Base-by-base conservation (phyloP, 2,113 vertebrate genomes). In the Pelvicachromis taeniatus region DNA sequence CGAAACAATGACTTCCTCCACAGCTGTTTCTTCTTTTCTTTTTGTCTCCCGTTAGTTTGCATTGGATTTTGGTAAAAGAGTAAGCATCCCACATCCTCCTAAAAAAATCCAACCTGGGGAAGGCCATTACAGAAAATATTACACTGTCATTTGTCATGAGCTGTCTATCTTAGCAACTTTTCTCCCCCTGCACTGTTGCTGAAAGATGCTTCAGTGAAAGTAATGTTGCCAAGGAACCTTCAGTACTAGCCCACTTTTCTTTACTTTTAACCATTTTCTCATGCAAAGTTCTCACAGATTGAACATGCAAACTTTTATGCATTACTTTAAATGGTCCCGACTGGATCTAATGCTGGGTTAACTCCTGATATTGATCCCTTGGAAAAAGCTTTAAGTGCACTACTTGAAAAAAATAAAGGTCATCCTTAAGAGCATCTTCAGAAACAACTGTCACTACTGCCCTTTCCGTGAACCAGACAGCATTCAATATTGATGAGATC, bases 401-500 rank as follows among this genome's bases (percentile, higher is more conserved):
- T 73, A 56, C 59, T 82, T 88, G 63, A 83, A 86, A 65, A 50
- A 56, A 42, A 40, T 85, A 56, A 73, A 79, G 21, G 29, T 85
- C 56, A 80, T 89, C 68, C 80, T 81, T 80, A 70, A 89, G 85
- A 90, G 77, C 84, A 81, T 82, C 84, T 65, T 55, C 5, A n/a
- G 77, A 86, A 87, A 92, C 87, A 92, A 89, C 88, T 92, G 85
- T 90, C 93, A 89, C 80, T 50, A 23, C 77, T 95, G 85, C 84
- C 92, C 93, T 93, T 83, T 79, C 13, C 0, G 17, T 95, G 95
- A 95, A 95, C 94, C 82, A 42, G 0, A 2, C 16, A 1, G 1
- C 17, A 16, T 93, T 90, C 82, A 95, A 91, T 93, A 94, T 95
- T 94, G 83, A 94, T 94, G 89, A 93, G 82, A 40, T 53, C 68